Percentiles rank a stretch among this genome's conserved stretches.
These are phyloP conservation scores for Eleginops maclovinus DNA, from an alignment of 2,113 vertebrate species.

Conservation along the genomic window DNA sequence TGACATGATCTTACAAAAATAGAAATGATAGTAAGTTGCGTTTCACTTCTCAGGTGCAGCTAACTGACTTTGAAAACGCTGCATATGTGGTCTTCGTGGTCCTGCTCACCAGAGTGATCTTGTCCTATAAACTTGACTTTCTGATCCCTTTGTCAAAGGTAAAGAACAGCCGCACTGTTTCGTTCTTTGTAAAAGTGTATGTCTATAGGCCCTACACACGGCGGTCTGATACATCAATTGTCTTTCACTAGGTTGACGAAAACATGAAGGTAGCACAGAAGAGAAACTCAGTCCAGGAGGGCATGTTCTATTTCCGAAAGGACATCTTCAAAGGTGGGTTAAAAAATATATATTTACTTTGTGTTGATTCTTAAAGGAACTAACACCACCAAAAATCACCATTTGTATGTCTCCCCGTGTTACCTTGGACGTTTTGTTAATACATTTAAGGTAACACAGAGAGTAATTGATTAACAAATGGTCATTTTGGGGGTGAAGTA, in stretches of 20 bases:
- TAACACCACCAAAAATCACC: no score
- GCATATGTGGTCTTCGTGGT: constrained; percentile 98
- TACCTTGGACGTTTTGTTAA: no score
- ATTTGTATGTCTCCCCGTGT: no score
- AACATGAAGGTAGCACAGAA: constrained; percentile 98
- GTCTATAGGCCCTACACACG: background rate
- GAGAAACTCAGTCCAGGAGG: constrained; percentile 92
- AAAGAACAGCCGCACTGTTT: constrained; percentile 16
- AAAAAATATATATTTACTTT: background rate
- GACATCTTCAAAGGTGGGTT: constrained; percentile 94
- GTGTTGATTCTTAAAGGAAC: accelerated
- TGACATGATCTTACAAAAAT: background rate
- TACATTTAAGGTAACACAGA: no score
- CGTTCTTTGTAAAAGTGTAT: background rate
- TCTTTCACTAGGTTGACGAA: constrained; percentile 90
- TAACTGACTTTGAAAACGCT: constrained; percentile 99
- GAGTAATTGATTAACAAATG: no score
- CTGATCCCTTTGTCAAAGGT: constrained; percentile 98
- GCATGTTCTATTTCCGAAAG: constrained; percentile 96
- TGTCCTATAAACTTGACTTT: constrained; percentile 98
- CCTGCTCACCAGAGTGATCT: constrained; percentile 95
- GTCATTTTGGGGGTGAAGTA: no score
- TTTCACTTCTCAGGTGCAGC: constrained; percentile 87
- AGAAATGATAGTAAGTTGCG: background rate
- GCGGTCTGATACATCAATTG: background rate